Base-by-base conservation (phyloP, 2,888 invertebrate species). In the Thymelicus lineola region DNA sequence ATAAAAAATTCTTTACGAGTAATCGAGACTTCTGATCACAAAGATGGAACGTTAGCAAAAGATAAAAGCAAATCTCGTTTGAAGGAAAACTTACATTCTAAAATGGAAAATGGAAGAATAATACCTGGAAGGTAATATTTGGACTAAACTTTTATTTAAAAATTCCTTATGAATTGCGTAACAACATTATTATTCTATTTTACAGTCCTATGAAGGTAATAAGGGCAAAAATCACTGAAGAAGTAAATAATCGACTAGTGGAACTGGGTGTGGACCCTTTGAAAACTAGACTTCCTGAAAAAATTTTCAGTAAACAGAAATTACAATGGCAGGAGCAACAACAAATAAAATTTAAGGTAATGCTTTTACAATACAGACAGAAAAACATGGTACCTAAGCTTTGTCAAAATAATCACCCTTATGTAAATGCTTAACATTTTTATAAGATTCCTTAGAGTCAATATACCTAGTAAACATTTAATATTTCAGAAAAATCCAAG, bases 201-300 rank as follows among this genome's bases (percentile, higher is more conserved):
- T 45, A n/a, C 79, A 93, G 93, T 72, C 93, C 93, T 1, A 72
- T 86, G 38, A 89, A 90, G 83, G 76, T 93, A 48, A 81, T 92
- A 14, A 81, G 93, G 79, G 90, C 92, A 1, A 93, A 91, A 82
- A 79, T 93, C 77, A 89, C 88, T 20, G 93, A 93, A 81, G 90
- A 92, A 83, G 89, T 96, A 0, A 91, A 94, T 71, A 92, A 88
- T 70, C 94, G 94, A 70, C 84, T 96, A 73, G 91, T 91, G 72
- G 90, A 94, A 71, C 86, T 95, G 61, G 96, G 96, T 14, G 94
- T 96, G 20, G 96, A 96, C 79, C 95, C 96, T 4, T 91, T 95
- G 42, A 96, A 95, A 94, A 91, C 87, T 53, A 94, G 95, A 65
- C 82, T 96, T 74, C 94, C 95, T 0, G 84, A 88, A 74, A 91